These are phyloP conservation scores for Pogonus chalceus DNA, from an alignment of 1,140 invertebrate species.

Conservation along the genomic window DNA sequence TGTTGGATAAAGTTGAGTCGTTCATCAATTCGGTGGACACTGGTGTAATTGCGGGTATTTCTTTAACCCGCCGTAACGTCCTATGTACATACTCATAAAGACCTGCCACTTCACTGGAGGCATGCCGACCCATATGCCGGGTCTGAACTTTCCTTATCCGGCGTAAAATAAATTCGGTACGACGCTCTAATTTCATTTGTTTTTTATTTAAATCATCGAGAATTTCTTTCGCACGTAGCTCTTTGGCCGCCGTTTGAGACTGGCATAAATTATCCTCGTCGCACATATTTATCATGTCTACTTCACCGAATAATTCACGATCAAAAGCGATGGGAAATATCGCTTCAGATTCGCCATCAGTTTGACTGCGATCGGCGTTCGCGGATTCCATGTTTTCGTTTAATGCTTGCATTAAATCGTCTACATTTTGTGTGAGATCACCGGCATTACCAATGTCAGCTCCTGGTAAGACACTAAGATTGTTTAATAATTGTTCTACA, in stretches of 20 bases:
- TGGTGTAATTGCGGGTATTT: too few species aligned
- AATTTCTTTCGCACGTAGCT: conserved; percentile 33
- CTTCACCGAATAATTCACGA: conserved; percentile 42
- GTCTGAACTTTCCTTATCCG: conserved; percentile 66
- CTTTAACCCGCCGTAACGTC: conserved; percentile 35
- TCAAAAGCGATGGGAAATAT: conserved; percentile 52
- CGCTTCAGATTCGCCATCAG: conserved; percentile 41
- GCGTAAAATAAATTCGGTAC: conserved; percentile 58
- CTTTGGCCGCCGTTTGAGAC: conserved; percentile 25
- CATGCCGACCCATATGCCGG: conserved; percentile 58
- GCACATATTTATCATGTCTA: conserved; percentile 46
- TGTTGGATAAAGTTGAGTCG: conserved; percentile 16
- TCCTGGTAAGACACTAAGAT: conserved; percentile 26
- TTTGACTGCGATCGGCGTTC: conserved; percentile 29
- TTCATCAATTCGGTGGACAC: neutral
- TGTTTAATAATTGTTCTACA: conserved; percentile 44
- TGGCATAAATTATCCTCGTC: conserved; percentile 39
- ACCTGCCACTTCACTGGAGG: conserved; percentile 60
- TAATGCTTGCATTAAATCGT: conserved; percentile 52
- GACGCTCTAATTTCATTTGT: conserved; percentile 54
- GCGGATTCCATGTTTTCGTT: conserved; percentile 51
- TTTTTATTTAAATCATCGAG: conserved; percentile 35
- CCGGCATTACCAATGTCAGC: conserved; percentile 26
- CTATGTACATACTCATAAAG: conserved; percentile 60
- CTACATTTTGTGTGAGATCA: conserved; percentile 46